Evolutionary conservation across 2,113 vertebrate genomes (phyloP), one percentile per base, ranked within the genome.

Genomic region (Kryptolebias marmoratus): DNA sequence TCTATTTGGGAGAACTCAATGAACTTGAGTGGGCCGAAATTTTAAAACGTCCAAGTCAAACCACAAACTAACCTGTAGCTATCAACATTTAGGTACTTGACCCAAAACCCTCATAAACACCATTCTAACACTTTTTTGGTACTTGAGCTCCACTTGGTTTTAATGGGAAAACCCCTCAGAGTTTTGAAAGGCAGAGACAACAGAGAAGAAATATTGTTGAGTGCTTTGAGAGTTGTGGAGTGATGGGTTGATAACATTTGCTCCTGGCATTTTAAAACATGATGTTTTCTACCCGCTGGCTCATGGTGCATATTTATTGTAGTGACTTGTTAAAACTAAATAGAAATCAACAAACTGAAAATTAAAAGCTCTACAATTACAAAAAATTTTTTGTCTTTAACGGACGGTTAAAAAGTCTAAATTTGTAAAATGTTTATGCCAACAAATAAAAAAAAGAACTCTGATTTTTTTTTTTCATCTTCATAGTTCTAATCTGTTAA

Each of bases 81-180:
- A 18, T 55, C 13, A 7, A 49, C n/a, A 12, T 56, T 56, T 12
- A 63, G 32, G 36, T 39, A 42, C 76, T 82, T 78, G 71, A 80
- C 76, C 77, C 58, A 22, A 14, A 36, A 31, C 28, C 27, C 16
- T 12, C 6, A 9, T 5, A 63, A 47, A 68, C 47, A 58, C 15
- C 52, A 36, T n/a, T 32, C 42, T 62, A 42, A 42, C 39, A 42
- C 73, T 9, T 47, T 16, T 66, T 39, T 67, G 36, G 64, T 44
- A 65, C 85, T 87, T 72, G 49, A 86, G 58, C 44, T 49, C 10
- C 81, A 85, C 83, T 89, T 85, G 74, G 82, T 64, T 70, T 72
- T 54, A 50, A 79, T 70, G 14, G 13, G 36, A 56, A 83, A 73
- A 44, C 57, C 62, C 64, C 71, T 58, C 18, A 60, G 3, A 10